Evolutionary conservation across 2,797 vertebrate species (phyloP).

Genomic region (Micropoecilia bifurca): DNA sequence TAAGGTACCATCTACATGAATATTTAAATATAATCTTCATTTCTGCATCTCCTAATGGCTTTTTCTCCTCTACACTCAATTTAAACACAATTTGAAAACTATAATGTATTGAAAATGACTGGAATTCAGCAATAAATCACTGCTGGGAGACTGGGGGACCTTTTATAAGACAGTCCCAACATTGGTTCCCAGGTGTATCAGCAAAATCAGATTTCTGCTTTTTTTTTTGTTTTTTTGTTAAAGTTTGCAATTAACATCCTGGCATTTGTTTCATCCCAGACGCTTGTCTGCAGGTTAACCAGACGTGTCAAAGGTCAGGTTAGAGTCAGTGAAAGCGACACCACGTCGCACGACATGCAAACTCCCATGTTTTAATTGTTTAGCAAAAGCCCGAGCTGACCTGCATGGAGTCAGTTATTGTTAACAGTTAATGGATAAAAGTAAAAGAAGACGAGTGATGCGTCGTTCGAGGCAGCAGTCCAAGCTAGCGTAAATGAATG

Average conservation of each 20-base stretch:
- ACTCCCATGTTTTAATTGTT: conserved; percentile 55
- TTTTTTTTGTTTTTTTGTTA: conserved; percentile 44
- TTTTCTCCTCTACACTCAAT: conserved; percentile 99
- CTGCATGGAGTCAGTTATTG: conserved; percentile 68
- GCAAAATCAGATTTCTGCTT: conserved; percentile 97
- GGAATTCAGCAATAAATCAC: conserved; percentile 99
- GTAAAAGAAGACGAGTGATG: conserved; percentile 75
- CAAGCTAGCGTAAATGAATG: conserved; percentile 80
- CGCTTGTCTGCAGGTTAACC: conserved; percentile 76
- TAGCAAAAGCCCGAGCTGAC: conserved; percentile 59
- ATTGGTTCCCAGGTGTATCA: conserved; percentile 90
- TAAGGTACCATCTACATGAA: conserved; percentile 99
- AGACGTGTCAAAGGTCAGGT: conserved; percentile 89
- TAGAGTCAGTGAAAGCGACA: conserved; percentile 86
- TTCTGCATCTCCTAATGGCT: conserved; percentile 99
- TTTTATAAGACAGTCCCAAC: conserved; percentile 99
- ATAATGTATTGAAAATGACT: conserved; percentile 99
- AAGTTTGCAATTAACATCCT: conserved; percentile 98
- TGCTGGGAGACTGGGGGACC: conserved; percentile 91
- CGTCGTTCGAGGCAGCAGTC: conserved; percentile 71
- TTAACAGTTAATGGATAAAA: conserved; percentile 81
- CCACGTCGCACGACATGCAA: conserved; percentile 51
- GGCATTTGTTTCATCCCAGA: conserved; percentile 93
- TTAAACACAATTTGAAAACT: conserved; percentile 99
- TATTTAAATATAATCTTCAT: conserved; percentile 99